Conservation (phyloP, 2,888 invertebrate species). For the Gymnocheta viridis region DNA sequence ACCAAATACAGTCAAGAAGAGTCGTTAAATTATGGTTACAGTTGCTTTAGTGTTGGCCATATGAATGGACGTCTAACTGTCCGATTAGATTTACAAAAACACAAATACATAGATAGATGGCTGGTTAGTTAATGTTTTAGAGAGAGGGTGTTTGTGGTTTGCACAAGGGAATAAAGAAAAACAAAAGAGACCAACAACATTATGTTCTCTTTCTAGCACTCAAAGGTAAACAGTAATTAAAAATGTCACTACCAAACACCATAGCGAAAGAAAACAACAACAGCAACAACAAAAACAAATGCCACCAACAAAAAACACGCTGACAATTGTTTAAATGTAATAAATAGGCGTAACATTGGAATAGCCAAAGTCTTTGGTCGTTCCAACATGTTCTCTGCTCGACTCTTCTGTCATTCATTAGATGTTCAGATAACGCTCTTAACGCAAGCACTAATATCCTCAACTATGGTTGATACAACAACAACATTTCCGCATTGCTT, state of each 20-base stretch:
- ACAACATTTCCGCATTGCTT: constrained; percentile 60
- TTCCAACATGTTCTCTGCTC: constrained; percentile 26
- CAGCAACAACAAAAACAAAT: not conserved
- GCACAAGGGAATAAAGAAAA: not conserved
- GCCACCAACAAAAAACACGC: constrained; percentile 28
- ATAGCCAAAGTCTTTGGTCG: constrained; percentile 64
- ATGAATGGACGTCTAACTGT: constrained; percentile 6
- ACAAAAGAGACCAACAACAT: constrained; percentile 2
- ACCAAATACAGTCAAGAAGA: not conserved
- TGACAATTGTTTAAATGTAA: constrained; percentile 53
- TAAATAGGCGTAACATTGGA: constrained; percentile 79
- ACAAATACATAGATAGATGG: not conserved
- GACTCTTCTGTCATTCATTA: constrained; percentile 63
- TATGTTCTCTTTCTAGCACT: constrained; percentile 67
- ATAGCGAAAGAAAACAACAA: not conserved
- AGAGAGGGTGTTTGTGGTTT: constrained; percentile 54
- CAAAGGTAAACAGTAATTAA: constrained; percentile 75
- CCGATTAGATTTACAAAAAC: not conserved
- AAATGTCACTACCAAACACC: constrained; percentile 78
- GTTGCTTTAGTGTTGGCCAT: not conserved
- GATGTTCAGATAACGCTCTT: constrained; percentile 17
- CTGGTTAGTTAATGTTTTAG: not conserved
- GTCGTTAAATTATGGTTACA: not conserved
- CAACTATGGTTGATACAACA: constrained; percentile 24
- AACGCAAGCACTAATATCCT: not conserved